These are phyloP conservation scores for Sphinx pinastri DNA, from an alignment of 2,888 invertebrate species.

Conservation along the genomic window DNA sequence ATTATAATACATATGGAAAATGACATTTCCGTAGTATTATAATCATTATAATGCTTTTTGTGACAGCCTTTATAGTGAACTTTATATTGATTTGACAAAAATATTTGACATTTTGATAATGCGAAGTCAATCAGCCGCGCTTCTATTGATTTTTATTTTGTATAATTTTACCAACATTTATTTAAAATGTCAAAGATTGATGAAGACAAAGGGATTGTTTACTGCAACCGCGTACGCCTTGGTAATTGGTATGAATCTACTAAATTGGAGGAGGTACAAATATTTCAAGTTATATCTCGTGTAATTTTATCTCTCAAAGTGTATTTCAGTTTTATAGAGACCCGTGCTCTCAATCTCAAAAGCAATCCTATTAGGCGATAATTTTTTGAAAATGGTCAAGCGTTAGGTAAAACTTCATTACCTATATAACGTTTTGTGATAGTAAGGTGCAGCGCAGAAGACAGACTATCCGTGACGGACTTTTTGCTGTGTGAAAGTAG, in stretches of 20 bases:
- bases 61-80: too few species aligned
- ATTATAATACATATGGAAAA: too few species aligned
- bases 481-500: too few species aligned
- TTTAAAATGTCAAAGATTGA: slow-evolving; percentile 51
- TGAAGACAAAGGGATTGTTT: slow-evolving; percentile 71
- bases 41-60: too few species aligned
- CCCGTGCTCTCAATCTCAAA: not conserved
- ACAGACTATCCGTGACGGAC: too few species aligned
- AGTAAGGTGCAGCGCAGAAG: too few species aligned
- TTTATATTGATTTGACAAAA: slow-evolving; percentile 7
- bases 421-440: too few species aligned
- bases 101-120: not conserved
- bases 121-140: not conserved
- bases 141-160: slow-evolving; percentile 22
- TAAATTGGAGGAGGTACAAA: slow-evolving; percentile 70
- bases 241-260: slow-evolving; percentile 78
- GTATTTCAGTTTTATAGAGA: slow-evolving; percentile 15
- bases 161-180: slow-evolving; percentile 19
- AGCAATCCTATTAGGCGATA: not conserved
- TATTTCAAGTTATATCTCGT: slow-evolving; percentile 19
- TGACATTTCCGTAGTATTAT: too few species aligned
- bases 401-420: too few species aligned
- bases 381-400: not conserved
- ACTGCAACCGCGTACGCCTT: slow-evolving; percentile 67
- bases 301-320: not conserved